A percentile compares a stretch with the other conserved stretches of the same genome.
These are phyloP conservation scores for Scotopteryx bipunctaria DNA, from an alignment of 2,888 invertebrate genomes.

Conservation along the genomic window DNA sequence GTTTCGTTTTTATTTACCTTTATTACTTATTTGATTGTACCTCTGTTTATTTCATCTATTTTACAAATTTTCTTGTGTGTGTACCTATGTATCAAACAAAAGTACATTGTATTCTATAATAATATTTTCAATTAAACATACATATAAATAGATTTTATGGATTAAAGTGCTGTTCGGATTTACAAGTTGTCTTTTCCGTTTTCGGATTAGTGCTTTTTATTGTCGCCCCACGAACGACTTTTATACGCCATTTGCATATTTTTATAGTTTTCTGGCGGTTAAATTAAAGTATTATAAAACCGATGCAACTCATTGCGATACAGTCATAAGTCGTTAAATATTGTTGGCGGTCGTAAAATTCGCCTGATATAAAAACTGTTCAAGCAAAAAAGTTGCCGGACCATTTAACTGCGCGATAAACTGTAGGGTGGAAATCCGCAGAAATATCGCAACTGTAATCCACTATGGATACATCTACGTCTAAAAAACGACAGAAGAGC, in stretches of 20 bases:
- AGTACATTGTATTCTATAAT: no score
- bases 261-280: constrained; percentile 79
- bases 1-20: no score
- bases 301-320: constrained; percentile 73
- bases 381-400: constrained; percentile 66
- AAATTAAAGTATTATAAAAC: constrained; percentile 81
- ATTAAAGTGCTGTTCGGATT: constrained; percentile 6
- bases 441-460: background rate
- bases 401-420: constrained; percentile 48
- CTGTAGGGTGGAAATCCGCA: constrained; percentile 12
- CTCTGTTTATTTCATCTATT: no score
- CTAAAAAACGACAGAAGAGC: no score
- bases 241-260: constrained; percentile 79
- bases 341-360: constrained; percentile 73
- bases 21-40: no score
- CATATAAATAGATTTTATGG: constrained; percentile 15
- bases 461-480: constrained; percentile 1
- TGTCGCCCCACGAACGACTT: constrained; percentile 62
- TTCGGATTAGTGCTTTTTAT: constrained; percentile 65
- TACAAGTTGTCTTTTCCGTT: constrained; percentile 17
- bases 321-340: constrained; percentile 76
- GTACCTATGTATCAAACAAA: no score
- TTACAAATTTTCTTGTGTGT: no score
- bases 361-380: constrained; percentile 72
- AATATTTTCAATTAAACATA: constrained; percentile 9